These are phyloP conservation scores for Ormia ochracea DNA, from an alignment of 2,888 invertebrate species.

Conservation along the genomic window DNA sequence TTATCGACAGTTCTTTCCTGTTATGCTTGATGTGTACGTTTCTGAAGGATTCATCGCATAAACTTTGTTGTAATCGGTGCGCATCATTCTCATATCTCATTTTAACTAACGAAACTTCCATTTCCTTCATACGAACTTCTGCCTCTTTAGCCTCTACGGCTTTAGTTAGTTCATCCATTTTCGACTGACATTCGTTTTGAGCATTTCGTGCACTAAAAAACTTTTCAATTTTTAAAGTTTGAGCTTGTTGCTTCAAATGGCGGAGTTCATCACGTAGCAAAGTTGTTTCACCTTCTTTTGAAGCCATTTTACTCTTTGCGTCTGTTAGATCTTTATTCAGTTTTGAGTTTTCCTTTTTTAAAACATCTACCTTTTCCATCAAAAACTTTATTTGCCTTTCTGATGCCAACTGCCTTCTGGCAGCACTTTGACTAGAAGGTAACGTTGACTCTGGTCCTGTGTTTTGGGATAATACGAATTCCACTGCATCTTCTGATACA, in stretches of 20 bases:
- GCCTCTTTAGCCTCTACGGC: conserved; percentile 70
- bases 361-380: conserved; percentile 71
- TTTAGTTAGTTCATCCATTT: conserved; percentile 70
- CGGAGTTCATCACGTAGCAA: conserved; percentile 73
- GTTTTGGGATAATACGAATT: conserved; percentile 34
- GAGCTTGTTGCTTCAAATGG: conserved; percentile 72
- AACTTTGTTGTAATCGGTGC: conserved; percentile 63
- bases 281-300: conserved; percentile 72
- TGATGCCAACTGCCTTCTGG: conserved; percentile 69
- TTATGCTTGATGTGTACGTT: conserved; percentile 11
- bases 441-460: conserved; percentile 30
- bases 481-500: conserved; percentile 30
- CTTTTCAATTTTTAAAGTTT: conserved; percentile 71
- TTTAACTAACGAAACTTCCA: conserved; percentile 69
- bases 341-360: conserved; percentile 72
- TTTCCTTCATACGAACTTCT: conserved; percentile 69
- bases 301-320: conserved; percentile 67
- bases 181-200: conserved; percentile 68
- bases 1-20: neutral
- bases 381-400: conserved; percentile 73
- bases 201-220: conserved; percentile 68
- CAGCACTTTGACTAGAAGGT: conserved; percentile 58
- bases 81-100: conserved; percentile 68
- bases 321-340: conserved; percentile 69
- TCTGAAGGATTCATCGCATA: conserved; percentile 53